Base-by-base conservation (phyloP, 2,888 invertebrate species). In the Agapostemon virescens region DNA sequence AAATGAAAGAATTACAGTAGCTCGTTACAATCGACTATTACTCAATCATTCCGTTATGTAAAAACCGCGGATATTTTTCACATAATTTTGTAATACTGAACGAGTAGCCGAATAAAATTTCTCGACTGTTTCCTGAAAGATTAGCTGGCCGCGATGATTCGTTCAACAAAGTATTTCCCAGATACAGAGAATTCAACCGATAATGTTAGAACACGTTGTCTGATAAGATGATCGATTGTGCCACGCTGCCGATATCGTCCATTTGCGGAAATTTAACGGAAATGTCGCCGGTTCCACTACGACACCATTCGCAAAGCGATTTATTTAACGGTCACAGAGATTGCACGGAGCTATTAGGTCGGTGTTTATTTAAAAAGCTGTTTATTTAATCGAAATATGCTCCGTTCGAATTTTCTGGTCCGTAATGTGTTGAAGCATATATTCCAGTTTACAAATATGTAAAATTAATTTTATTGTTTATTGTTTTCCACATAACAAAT, bases 221-320 rank as follows among this genome's bases (percentile, higher is more conserved):
- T 15, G 64, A 61, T 73, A 67, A 63, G 67, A 67, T 7, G 26
- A 26, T 30, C 13, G 61, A 23, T 79, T 67, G 33, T 70, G 15
- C 42, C 49, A 36, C 15, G 6, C 63, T 5, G 55, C 61, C 68
- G 49, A 64, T 45, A 33, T 23, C 26, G 26, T 15, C 6, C 6
- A 6, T 13, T 36, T 23, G 17, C 26, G 68, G 55, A 6, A 26
- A 76, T 76, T 78, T 45, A 30, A 23, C 30, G 55, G 52, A 33
- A 61, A 61, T 61, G 20, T 7, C 20, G 20, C 15, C 26, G 2
- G 15, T 26, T 26, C 13, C 15, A 2, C 15, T 15, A 4, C n/a
- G 49, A 49, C n/a, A 5, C 17, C 20, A 20, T 17, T n/a, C 45
- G 20, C 5, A 15, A 45, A 45, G 20, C 17, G 0, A 20, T 20